Evolutionary conservation across 2,797 vertebrate genomes (phyloP).

Genomic region (Pogonophryne albipinna): DNA sequence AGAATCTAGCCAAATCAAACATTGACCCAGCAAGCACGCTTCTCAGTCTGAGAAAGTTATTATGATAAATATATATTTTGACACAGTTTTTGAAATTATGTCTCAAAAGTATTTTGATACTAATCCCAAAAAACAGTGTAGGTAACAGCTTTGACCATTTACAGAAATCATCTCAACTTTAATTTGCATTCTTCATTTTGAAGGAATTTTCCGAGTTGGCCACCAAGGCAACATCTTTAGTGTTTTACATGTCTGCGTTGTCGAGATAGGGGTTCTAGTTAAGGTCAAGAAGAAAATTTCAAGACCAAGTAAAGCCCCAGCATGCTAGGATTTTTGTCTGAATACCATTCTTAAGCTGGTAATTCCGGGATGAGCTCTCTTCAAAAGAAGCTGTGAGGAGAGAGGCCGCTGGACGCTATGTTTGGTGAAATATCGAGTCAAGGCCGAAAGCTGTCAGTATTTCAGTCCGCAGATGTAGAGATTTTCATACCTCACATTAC

Average conservation of each 20-base stretch:
- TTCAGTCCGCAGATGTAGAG: conserved; percentile 27
- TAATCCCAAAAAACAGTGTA: conserved; percentile 7
- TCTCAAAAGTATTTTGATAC: conserved; percentile 31
- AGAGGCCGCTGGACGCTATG: conserved; percentile 58
- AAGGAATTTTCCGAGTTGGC: conserved; percentile 4
- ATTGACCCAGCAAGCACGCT: conserved; percentile 6
- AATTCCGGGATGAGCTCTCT: conserved; percentile 47
- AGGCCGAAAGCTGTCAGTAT: conserved; percentile 48
- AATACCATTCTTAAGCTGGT: conserved; percentile 59
- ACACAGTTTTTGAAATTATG: conserved; percentile 18
- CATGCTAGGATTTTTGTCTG: conserved; percentile 45
- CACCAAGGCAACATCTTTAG: neutral
- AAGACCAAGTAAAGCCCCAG: conserved; percentile 43
- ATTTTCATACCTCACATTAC: conserved; percentile 4
- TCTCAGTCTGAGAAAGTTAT: conserved; percentile 15
- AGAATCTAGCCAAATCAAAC: conserved; percentile 48
- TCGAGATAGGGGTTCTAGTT: conserved; percentile 12
- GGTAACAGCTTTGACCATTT: conserved; percentile 16
- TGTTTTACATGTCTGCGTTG: conserved; percentile 17
- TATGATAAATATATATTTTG: conserved; percentile 12
- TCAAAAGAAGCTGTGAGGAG: conserved; percentile 36
- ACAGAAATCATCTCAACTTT: conserved; percentile 14
- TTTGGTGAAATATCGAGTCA: conserved; percentile 69
- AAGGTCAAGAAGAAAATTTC: conserved; percentile 39
- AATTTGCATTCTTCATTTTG: conserved; percentile 9